These are phyloP conservation scores for Thumatha senex DNA, from an alignment of 2,888 invertebrate species.

Conservation along the genomic window DNA sequence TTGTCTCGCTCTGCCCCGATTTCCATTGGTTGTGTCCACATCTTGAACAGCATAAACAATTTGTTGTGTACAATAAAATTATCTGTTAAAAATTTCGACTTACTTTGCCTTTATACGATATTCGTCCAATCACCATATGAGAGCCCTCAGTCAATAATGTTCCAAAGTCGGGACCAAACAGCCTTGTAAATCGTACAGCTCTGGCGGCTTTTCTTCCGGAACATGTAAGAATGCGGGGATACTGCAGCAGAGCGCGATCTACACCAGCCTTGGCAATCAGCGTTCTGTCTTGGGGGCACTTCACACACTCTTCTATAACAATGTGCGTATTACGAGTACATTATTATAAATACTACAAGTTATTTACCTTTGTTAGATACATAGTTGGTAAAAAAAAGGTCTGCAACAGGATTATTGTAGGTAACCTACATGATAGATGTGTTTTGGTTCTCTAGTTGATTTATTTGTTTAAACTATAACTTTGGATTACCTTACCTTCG, in stretches of 20 bases:
- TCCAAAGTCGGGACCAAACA: slow-evolving; percentile 72
- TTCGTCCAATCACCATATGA: slow-evolving; percentile 62
- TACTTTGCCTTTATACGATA: slow-evolving; percentile 59
- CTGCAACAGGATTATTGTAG: no score
- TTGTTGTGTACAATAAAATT: no score
- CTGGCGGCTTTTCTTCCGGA: slow-evolving; percentile 53
- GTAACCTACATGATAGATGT: no score
- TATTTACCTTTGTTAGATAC: no score
- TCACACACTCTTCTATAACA: slow-evolving; percentile 52
- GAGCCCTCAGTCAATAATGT: slow-evolving; percentile 65
- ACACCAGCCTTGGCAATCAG: slow-evolving; percentile 62
- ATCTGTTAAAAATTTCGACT: slow-evolving; percentile 21
- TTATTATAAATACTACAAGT: no score
- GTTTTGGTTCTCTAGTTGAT: no score
- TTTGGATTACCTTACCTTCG: slow-evolving; percentile 29
- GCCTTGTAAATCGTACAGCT: slow-evolving; percentile 52
- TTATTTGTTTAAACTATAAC: no score
- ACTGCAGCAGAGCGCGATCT: slow-evolving; percentile 59
- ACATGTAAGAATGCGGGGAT: slow-evolving; percentile 60
- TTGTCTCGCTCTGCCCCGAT: no score
- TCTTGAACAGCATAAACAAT: no score
- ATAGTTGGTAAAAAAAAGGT: no score
- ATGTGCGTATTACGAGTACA: no score
- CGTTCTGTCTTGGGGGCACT: slow-evolving; percentile 72
- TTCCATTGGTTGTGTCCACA: no score